A percentile compares a stretch with the other conserved stretches of the same genome.
Evolutionary conservation across 2,888 invertebrate genomes (phyloP).

Genomic region (Muscina levida): DNA sequence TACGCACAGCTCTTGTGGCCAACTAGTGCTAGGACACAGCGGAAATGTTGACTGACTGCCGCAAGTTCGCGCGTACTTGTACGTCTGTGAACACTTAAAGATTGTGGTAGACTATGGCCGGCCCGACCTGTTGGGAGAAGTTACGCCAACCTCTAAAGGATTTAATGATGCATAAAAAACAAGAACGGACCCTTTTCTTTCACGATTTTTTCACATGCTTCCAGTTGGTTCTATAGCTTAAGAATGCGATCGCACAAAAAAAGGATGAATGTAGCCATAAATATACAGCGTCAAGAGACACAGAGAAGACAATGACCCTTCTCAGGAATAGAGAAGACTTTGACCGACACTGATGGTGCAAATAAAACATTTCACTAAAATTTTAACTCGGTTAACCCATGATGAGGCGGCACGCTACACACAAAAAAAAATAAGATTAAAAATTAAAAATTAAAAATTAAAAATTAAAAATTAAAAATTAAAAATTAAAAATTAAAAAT

Average conservation of each 20-base stretch:
- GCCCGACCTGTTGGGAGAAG: not conserved
- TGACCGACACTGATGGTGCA: conserved; percentile 35
- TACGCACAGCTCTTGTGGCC: not conserved
- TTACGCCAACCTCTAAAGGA: conserved; percentile 46
- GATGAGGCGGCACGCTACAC: too few species aligned
- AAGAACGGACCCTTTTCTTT: conserved; percentile 30
- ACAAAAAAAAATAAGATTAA: too few species aligned
- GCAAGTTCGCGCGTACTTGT: not conserved
- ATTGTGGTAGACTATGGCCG: not conserved
- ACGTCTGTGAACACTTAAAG: not conserved
- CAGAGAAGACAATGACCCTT: conserved; percentile 58
- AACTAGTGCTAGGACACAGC: not conserved
- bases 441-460: too few species aligned
- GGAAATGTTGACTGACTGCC: not conserved
- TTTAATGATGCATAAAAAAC: conserved; percentile 57
- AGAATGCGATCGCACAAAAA: conserved; percentile 35
- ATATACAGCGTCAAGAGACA: too few species aligned
- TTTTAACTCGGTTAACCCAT: too few species aligned
- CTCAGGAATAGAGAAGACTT: conserved; percentile 52
- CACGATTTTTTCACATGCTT: conserved; percentile 17
- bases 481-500: too few species aligned
- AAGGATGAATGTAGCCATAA: too few species aligned
- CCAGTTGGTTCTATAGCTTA: conserved; percentile 18
- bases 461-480: too few species aligned
- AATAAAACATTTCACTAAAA: not conserved